Base-by-base conservation (phyloP, 2,888 invertebrate genomes). In the Steinernema hermaphroditum region DNA sequence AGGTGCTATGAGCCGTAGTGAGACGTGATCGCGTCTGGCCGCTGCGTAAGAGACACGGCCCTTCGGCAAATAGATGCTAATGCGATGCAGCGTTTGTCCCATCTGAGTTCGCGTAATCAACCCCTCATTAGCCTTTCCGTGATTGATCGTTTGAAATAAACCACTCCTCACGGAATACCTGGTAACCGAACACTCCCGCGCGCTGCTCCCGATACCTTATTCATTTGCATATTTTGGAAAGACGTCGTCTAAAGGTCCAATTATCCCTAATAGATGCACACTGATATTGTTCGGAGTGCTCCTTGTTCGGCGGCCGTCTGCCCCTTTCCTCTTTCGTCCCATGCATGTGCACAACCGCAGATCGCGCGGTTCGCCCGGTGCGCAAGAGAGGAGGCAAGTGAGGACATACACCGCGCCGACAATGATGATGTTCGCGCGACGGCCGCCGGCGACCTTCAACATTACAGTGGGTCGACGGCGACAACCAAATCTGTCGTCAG, bases 381-480 rank as follows among this genome's bases (percentile, higher is more conserved):
- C 32, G 62, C 62, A 4, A 29, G 62, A 32, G 62, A 29, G 22
- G 50, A 50, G 62, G 62, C 62, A 62, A 62, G 62, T 62, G 62
- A 62, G 62, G 62, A 62, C 62, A 62, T 46, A 46, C 46, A 46
- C 46, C 46, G n/a, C 46, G 22, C 46, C 22, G 46, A 46, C 62
- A 62, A 62, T 62, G 62, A 62, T 62, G 62, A 62, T 62, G 62
- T 62, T 62, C 62, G 62, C 62, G 62, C 62, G 62, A 62, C 50
- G 62, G 62, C 62, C 62, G 62, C 62, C 62, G 62, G 62, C 62
- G 62, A 62, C 62, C 62, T 62, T 62, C 62, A 62, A 16, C 62
- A 32, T 62, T 62, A 62, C 32, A 62, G 62, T 62, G 62, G 62
- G 62, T 62, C 62, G 62, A 62, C 54, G 14, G 54, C 54, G 54